Percentiles rank a stretch among this genome's conserved stretches.
These are phyloP conservation scores for Neopipo cinnamomea DNA, from an alignment of 2,113 vertebrate genomes.

Conservation along the genomic window DNA sequence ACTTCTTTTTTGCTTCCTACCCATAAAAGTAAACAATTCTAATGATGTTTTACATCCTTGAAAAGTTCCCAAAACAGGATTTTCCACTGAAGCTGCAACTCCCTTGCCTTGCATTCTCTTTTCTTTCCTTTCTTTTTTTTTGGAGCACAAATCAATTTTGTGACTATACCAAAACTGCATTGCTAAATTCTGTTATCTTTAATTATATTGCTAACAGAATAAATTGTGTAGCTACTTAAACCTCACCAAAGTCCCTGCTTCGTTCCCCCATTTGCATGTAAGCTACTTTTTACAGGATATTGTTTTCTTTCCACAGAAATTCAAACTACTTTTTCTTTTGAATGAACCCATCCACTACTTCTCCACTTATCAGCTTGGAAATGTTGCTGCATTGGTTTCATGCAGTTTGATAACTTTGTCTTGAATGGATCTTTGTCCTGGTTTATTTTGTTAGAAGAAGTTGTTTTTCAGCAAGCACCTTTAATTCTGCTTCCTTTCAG, in stretches of 20 bases:
- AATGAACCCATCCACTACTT: background rate
- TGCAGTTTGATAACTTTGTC: background rate
- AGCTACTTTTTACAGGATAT: background rate
- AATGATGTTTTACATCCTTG: background rate
- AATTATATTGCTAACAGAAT: background rate
- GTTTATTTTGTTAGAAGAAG: background rate
- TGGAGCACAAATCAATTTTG: background rate
- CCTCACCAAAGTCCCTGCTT: background rate
- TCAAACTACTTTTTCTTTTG: background rate
- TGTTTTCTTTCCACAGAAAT: background rate
- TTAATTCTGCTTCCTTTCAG: background rate
- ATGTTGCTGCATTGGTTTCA: background rate
- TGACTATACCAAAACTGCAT: background rate
- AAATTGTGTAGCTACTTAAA: background rate
- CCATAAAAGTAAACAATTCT: conserved; percentile 21
- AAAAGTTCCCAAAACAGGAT: conserved; percentile 19
- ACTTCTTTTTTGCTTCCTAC: conserved; percentile 15
- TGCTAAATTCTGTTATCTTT: background rate
- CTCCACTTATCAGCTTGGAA: conserved; percentile 1
- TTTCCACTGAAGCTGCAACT: conserved; percentile 20
- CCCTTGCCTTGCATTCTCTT: background rate
- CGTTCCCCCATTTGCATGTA: background rate
- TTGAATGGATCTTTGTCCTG: background rate
- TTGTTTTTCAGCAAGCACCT: background rate
- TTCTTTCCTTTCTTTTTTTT: background rate